A percentile compares a stretch with the other conserved stretches of the same genome.
Evolutionary conservation across 2,113 vertebrate species (phyloP).

Genomic region (Telmatochromis bifrenatus): DNA sequence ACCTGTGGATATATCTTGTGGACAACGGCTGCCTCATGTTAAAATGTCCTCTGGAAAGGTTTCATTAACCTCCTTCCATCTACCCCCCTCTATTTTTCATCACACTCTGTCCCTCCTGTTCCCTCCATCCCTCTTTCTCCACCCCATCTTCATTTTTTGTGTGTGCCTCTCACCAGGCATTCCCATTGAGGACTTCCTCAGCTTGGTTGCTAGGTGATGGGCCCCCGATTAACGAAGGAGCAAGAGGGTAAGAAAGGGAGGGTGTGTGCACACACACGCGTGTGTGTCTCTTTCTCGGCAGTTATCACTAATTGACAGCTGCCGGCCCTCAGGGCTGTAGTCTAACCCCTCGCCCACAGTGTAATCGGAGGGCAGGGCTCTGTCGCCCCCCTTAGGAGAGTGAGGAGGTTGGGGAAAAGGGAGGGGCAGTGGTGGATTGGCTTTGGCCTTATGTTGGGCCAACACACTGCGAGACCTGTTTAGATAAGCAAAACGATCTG

Average conservation of each 20-base stretch:
- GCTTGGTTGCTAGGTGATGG: conserved; percentile 92
- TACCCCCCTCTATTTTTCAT: conserved; percentile 39
- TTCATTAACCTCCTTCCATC: conserved; percentile 50
- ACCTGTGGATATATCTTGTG: conserved; percentile 20
- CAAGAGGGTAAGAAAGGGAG: neutral
- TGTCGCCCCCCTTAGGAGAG: conserved; percentile 73
- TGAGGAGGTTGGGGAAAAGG: conserved; percentile 63
- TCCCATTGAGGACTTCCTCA: conserved; percentile 76
- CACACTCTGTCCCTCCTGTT: conserved; percentile 14
- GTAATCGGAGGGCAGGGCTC: conserved; percentile 90
- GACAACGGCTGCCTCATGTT: conserved; percentile 5
- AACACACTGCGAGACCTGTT: conserved; percentile 36
- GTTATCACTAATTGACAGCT: conserved; percentile 99
- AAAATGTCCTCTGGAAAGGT: conserved; percentile 40
- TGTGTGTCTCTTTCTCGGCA: conserved; percentile 69
- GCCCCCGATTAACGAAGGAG: conserved; percentile 78
- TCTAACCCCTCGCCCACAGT: conserved; percentile 87
- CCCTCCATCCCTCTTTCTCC: conserved; percentile 21
- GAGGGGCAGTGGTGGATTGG: conserved; percentile 67
- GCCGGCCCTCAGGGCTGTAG: conserved; percentile 91
- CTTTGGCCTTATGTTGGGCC: conserved; percentile 59
- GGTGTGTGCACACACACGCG: neutral
- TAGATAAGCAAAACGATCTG: conserved; percentile 44
- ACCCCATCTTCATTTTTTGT: conserved; percentile 49
- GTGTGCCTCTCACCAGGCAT: conserved; percentile 64